phyloP scores from a whole-genome alignment of 2,888 invertebrate species.

The Arctia plantaginis region DNA sequence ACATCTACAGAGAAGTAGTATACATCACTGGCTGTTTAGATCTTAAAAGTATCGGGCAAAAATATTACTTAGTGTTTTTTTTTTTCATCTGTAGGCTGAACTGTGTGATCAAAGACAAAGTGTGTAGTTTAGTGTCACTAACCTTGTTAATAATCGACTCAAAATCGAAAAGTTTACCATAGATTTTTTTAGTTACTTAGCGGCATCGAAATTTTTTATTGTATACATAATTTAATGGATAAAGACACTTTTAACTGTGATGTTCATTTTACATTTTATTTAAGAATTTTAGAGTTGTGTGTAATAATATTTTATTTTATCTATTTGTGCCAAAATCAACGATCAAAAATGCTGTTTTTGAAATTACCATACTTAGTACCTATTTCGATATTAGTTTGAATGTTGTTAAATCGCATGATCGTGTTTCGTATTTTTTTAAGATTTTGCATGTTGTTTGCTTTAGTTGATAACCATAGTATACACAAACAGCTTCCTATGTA shows the following conservation, averaged over 20 bases:
- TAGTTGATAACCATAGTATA: slow-evolving; percentile 7
- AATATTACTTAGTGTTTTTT: not conserved
- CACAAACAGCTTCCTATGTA: not conserved
- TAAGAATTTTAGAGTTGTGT: slow-evolving; percentile 36
- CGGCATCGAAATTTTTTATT: not conserved
- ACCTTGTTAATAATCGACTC: not conserved
- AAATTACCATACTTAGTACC: slow-evolving; percentile 10
- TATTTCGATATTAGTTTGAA: slow-evolving; percentile 27
- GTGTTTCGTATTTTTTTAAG: slow-evolving; percentile 15
- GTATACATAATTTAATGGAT: not conserved
- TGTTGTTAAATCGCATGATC: slow-evolving; percentile 42
- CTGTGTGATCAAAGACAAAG: not conserved
- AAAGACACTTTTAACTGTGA: slow-evolving; percentile 42
- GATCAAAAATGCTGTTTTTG: slow-evolving; percentile 29
- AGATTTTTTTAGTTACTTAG: not conserved
- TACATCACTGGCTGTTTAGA: not conserved
- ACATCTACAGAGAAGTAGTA: not conserved
- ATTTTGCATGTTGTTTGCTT: slow-evolving; percentile 30
- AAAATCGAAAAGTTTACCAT: not conserved
- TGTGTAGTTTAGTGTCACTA: slow-evolving; percentile 13
- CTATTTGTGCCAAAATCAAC: slow-evolving; percentile 48
- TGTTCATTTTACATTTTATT: slow-evolving; percentile 52
- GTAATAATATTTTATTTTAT: slow-evolving; percentile 22
- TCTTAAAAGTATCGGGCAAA: not conserved
- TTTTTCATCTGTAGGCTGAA: not conserved